Percentiles rank a stretch among this genome's conserved stretches.
Conservation (phyloP, 2,113 vertebrate genomes). For the Pachypanchax playfairii region DNA sequence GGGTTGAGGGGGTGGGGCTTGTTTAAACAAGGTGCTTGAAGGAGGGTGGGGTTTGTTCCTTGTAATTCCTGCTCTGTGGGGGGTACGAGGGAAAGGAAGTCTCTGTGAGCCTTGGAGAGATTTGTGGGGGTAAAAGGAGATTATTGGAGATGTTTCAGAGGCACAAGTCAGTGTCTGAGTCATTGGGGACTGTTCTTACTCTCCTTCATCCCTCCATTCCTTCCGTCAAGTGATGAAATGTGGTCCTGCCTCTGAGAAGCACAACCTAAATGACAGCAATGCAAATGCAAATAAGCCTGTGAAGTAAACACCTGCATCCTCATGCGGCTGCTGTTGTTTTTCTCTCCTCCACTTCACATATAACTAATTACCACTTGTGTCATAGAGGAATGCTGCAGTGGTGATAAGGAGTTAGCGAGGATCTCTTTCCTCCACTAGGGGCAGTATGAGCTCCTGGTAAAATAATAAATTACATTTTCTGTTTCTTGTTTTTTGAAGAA, state of each 20-base stretch:
- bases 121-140: constrained; percentile 53
- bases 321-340: constrained; percentile 14
- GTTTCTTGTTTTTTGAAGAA: background rate
- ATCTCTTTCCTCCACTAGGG: constrained; percentile 28
- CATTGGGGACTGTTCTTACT: constrained; percentile 13
- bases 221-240: constrained; percentile 12
- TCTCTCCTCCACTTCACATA: constrained; percentile 1
- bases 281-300: constrained; percentile 35
- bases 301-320: constrained; percentile 54
- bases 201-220: constrained; percentile 2
- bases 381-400: constrained; percentile 30
- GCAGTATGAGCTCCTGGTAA: constrained; percentile 12
- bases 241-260: background rate
- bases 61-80: constrained; percentile 29
- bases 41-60: constrained; percentile 12
- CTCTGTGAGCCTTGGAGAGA: constrained; percentile 12
- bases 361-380: constrained; percentile 46
- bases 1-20: background rate
- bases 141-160: constrained; percentile 54
- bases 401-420: constrained; percentile 13
- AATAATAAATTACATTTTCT: background rate
- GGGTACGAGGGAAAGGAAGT: constrained; percentile 7
- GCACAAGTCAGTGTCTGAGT: constrained; percentile 22
- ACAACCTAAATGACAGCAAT: constrained; percentile 24
- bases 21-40: constrained; percentile 34